A percentile compares a stretch with the other conserved stretches of the same genome.
Conservation (phyloP, 35 echinoderm and acorn worm species). For the Eucidaris tribuloides region DNA sequence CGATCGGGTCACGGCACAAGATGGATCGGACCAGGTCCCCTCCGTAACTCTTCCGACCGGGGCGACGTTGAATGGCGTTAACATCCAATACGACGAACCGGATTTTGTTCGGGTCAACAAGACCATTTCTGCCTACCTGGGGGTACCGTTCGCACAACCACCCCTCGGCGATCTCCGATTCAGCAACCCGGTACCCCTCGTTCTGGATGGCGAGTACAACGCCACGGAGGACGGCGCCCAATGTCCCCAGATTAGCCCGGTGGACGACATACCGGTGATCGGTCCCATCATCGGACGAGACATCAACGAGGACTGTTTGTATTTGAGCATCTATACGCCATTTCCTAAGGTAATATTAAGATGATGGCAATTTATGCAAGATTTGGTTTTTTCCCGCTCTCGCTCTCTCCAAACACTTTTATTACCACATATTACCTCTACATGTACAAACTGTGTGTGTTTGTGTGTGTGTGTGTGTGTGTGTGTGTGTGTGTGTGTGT, state of each 20-base stretch:
- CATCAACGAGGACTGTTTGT: conserved; percentile 23
- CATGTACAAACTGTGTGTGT: too few relatives aligned
- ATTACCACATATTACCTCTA: too few relatives aligned
- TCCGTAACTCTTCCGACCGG: background rate
- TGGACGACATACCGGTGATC: background rate
- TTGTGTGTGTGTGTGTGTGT: too few relatives aligned
- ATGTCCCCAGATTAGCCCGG: background rate
- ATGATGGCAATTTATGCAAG: too few relatives aligned
- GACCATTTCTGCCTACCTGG: conserved; percentile 28
- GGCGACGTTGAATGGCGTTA: background rate
- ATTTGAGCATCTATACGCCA: conserved; percentile 32
- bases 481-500: too few relatives aligned
- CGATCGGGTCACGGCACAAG: background rate
- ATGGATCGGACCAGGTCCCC: background rate
- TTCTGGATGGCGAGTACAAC: background rate
- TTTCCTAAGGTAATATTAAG: background rate
- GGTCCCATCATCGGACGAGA: background rate
- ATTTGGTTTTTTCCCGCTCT: too few relatives aligned
- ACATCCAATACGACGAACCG: background rate
- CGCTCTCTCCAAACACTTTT: too few relatives aligned
- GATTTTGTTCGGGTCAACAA: background rate
- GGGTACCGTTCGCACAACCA: conserved; percentile 53
- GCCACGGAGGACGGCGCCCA: background rate
- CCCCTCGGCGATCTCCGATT: conserved; percentile 46
- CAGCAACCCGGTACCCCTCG: conserved; percentile 10